Base-by-base conservation (phyloP, 2,888 invertebrate species). In the Phasia obesa region DNA sequence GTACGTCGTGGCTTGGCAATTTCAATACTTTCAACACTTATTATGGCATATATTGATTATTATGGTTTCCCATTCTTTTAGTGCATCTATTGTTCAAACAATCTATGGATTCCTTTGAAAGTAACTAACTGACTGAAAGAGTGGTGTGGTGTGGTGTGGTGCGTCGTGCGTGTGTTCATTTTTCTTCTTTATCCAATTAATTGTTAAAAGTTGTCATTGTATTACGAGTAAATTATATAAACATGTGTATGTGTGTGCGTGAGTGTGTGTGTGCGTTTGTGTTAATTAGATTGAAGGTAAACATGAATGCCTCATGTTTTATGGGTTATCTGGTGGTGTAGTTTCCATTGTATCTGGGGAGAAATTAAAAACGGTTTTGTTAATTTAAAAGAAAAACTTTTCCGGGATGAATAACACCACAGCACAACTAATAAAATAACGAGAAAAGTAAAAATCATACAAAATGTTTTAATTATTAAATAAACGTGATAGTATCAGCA, bases 361-460 rank as follows among this genome's bases (percentile, higher is more conserved):
- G 71, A 83, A 83, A 83, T 83, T 83, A 83, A 83, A 79, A 83
- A 79, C 79, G 83, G 79, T 83, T 83, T 79, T 67, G 55, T 67
- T 71, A 79, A 79, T 79, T 76, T 71, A 59, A 27, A 53, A 67
- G 49, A 13, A 47, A 57, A 78, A 60, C 75, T 79, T 79, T 83
- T 83, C 83, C 83, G 83, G 83, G 83, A 83, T 83, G 83, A 83
- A 75, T 60, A 73, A 60, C 81, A 79, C 60, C 51, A 47, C 13
- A 38, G 11, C 44, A 25, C 35, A 35, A 59, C 21, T 42, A 19
- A 38, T 25, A 51, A 1, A 5, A n/a, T n/a, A 47, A 47, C 7
- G 1, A 7, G 5, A 47, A 47, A 5, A 47, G 17, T 9, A 47
- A 51, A 17, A 13, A 23, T 17, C n/a, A 0, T 42, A 23, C n/a